phyloP scores from a whole-genome alignment of 2,797 vertebrate species.

The Atherinosoma microstoma region DNA sequence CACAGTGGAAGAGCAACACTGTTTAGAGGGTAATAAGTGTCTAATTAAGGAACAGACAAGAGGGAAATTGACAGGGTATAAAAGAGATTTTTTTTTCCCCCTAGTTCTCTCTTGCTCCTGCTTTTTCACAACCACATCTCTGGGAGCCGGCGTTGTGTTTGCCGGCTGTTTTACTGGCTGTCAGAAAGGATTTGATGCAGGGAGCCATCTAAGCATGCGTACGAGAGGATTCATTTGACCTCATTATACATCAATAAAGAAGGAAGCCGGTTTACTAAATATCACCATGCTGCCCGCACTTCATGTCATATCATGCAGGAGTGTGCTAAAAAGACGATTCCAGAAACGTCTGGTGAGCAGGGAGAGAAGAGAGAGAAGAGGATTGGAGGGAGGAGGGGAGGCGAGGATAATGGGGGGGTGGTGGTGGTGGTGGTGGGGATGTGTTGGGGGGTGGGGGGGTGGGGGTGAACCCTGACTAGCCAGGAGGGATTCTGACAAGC shows the following conservation, averaged over 20 bases:
- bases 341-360: slow-evolving; percentile 87
- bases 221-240: slow-evolving; percentile 99
- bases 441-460: slow-evolving; percentile 66
- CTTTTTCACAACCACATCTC: slow-evolving; percentile 78
- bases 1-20: slow-evolving; percentile 61
- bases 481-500: slow-evolving; percentile 98
- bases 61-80: slow-evolving; percentile 74
- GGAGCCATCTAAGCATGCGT: slow-evolving; percentile 96
- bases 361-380: slow-evolving; percentile 71
- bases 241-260: slow-evolving; percentile 99
- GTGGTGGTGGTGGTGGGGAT: slow-evolving; percentile 47
- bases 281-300: slow-evolving; percentile 93
- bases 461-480: slow-evolving; percentile 90
- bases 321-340: slow-evolving; percentile 92
- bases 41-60: slow-evolving; percentile 79
- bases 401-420: slow-evolving; percentile 71
- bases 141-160: slow-evolving; percentile 92
- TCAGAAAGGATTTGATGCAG: slow-evolving; percentile 96
- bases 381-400: slow-evolving; percentile 71
- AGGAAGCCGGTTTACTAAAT: slow-evolving; percentile 99
- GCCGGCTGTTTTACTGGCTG: slow-evolving; percentile 96
- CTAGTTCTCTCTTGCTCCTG: slow-evolving; percentile 9
- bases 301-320: slow-evolving; percentile 92
- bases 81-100: slow-evolving; percentile 40
- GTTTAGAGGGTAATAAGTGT: slow-evolving; percentile 78